Conservation (phyloP, 2,797 vertebrate species). For the Fistularia tabacaria region DNA sequence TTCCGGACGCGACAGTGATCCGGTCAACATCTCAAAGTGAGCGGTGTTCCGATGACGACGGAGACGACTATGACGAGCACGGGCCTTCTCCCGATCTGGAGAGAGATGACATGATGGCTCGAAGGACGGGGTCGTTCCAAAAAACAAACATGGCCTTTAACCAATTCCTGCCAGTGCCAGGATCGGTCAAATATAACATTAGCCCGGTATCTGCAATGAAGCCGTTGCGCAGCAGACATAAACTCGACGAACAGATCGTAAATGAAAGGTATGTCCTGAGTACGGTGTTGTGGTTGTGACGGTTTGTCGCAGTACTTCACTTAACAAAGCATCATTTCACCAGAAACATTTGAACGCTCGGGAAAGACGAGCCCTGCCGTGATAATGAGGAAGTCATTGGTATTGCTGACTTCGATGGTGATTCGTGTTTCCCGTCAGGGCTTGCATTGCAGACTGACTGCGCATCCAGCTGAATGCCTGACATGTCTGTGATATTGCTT, state of each 20-base stretch:
- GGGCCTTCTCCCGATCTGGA: conserved; percentile 53
- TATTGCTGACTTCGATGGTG: too few species aligned
- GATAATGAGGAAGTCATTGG: conserved; percentile 10
- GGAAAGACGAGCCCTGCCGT: conserved; percentile 2
- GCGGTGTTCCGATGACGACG: not conserved
- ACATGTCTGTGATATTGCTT: too few species aligned
- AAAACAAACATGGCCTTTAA: conserved; percentile 53
- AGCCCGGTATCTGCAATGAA: conserved; percentile 37
- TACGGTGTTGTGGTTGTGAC: conserved; percentile 1
- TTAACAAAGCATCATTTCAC: conserved; percentile 24
- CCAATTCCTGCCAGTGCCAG: conserved; percentile 70
- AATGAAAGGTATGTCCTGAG: conserved; percentile 55
- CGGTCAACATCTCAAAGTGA: conserved; percentile 5
- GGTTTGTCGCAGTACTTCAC: not conserved
- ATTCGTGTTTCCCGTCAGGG: too few species aligned
- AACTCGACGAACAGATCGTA: conserved; percentile 24
- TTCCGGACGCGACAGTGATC: conserved; percentile 16
- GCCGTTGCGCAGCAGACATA: conserved; percentile 37
- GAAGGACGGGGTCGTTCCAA: conserved; percentile 68
- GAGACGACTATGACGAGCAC: conserved; percentile 44
- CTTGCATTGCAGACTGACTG: too few species aligned
- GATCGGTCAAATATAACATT: conserved; percentile 53
- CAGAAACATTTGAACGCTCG: too few species aligned
- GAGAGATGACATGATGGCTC: conserved; percentile 84
- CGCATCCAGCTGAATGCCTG: too few species aligned